Evolutionary conservation across 2,888 invertebrate species (phyloP).

Genomic region (Amitus sp.): DNA sequence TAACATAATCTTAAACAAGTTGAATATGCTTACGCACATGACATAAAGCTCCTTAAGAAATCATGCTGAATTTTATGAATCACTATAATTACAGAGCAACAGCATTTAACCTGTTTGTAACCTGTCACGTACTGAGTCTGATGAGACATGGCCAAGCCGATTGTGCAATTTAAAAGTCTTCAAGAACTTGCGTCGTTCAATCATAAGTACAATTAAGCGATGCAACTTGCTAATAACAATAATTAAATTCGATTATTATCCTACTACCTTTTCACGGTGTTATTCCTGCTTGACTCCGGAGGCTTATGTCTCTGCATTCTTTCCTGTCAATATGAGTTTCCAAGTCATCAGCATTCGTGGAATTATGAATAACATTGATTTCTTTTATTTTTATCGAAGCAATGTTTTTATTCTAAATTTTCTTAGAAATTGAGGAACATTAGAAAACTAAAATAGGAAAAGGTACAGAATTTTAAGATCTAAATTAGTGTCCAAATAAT

Average conservation of each 20-base stretch:
- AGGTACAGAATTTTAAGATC: too few species aligned
- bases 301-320: constrained; percentile 7
- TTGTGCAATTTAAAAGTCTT: constrained; percentile 17
- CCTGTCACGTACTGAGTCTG: constrained; percentile 17
- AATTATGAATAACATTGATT: constrained; percentile 1
- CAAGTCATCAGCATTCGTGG: neutral
- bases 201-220: constrained; percentile 16
- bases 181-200: constrained; percentile 7
- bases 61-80: constrained; percentile 9
- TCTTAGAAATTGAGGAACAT: too few species aligned
- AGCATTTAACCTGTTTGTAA: constrained; percentile 17
- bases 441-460: too few species aligned
- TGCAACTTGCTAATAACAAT: constrained; percentile 19
- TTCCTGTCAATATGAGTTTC: neutral
- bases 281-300: constrained; percentile 8
- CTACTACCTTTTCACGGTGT: constrained; percentile 17
- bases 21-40: neutral
- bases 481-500: too few species aligned
- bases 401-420: neutral
- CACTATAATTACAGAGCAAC: constrained; percentile 20
- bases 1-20: neutral
- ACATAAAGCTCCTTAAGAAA: neutral
- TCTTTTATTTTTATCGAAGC: neutral
- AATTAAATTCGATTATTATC: constrained; percentile 20
- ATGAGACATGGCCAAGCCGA: constrained; percentile 11